Percentiles rank a stretch among this genome's conserved stretches.
Evolutionary conservation across 2,888 invertebrate genomes (phyloP).

Genomic region (Callyntrura guangdongensis): DNA sequence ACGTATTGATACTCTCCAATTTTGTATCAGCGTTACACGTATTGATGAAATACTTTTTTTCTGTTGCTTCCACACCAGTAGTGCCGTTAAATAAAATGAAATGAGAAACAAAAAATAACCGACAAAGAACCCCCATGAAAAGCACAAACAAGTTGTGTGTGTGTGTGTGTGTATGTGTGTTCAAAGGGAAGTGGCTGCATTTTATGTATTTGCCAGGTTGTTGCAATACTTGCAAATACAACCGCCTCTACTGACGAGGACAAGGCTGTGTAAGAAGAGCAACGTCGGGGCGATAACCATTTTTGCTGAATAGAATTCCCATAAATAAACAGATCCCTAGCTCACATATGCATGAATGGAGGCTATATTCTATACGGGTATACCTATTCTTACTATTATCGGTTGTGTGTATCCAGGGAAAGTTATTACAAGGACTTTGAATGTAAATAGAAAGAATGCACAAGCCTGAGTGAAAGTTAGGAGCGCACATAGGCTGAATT

Average conservation of each 20-base stretch:
- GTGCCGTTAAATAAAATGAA: conserved; percentile 3
- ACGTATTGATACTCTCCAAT: neutral
- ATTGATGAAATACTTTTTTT: neutral
- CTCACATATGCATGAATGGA: conserved; percentile 2
- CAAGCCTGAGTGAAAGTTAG: neutral
- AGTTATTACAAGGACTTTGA: no score
- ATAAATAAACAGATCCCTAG: conserved; percentile 70
- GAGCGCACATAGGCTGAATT: neutral
- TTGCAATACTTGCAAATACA: conserved; percentile 21
- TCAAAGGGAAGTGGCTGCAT: conserved; percentile 24
- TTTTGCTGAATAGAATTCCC: conserved; percentile 76
- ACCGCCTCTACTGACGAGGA: neutral
- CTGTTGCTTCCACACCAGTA: neutral
- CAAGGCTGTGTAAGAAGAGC: conserved; percentile 27
- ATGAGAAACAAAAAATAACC: neutral
- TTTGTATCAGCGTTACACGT: neutral
- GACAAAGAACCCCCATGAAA: neutral
- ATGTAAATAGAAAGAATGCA: conserved; percentile 3
- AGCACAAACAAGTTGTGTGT: neutral
- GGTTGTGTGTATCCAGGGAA: neutral
- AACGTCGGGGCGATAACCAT: conserved; percentile 59
- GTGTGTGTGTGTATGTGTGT: neutral
- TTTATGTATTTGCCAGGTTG: neutral
- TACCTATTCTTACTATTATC: neutral
- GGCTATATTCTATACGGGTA: neutral